Evolutionary conservation across 2,797 vertebrate genomes (phyloP), one percentile per base, ranked within the genome.

Genomic region (Podarcis lilfordi): DNA sequence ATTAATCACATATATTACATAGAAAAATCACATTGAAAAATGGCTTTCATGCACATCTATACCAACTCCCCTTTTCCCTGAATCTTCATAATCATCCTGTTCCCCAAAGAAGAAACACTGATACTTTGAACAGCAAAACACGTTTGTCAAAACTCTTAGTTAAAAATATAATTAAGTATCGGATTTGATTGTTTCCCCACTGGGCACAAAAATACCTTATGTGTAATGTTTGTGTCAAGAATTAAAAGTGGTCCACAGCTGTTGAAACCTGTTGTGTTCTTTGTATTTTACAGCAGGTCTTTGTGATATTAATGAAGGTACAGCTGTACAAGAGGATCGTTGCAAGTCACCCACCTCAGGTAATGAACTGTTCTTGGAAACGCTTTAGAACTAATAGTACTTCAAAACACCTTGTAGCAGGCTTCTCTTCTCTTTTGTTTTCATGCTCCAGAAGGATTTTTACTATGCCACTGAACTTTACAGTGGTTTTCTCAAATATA

Each of bases 301-400:
- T 21, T 99, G 98, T 88, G 99, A 99, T 92, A 99, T 99, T 93
- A 99, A 97, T 82, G 99, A 99, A 95, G 98, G 98, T 87, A 98
- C 98, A 0, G 92, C 97, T 72, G 98, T 98, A 71, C 98, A 98
- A 89, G 99, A 99, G 89, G 99, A 99, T 94, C 98, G 98, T 95
- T 99, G 99, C 98, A 99, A 99, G 94, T 99, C 99, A 1, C 99
- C 99, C 21, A 99, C 99, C 87, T 99, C 99, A 97, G 98, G 99
- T 99, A 99, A 98, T 89, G 91, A 66, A 27, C 61, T 55, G 80
- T 85, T 95, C 88, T 86, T 87, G 85, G 64, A 88, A 80, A 32
- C 85, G 25, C 45, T 90, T 76, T 92, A 80, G 43, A 68, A 59
- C 82, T 43, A 82, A 88, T 78, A 37, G 69, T 91, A 77, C 21